Base-by-base conservation (phyloP, 2,797 vertebrate species). In the Coregonus ussuriensis region DNA sequence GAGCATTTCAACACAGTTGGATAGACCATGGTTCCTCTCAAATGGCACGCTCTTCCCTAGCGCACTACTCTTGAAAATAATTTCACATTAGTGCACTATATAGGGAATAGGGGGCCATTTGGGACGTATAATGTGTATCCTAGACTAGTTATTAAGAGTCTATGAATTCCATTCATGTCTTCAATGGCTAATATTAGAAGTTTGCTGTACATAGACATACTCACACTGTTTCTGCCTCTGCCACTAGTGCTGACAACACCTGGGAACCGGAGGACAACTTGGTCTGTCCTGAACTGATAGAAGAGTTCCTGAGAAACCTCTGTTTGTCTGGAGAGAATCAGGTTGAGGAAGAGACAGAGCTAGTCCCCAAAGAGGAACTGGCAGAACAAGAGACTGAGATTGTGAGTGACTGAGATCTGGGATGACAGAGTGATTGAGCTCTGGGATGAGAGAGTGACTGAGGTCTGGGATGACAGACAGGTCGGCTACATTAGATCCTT, bases 181-280 rank as follows among this genome's bases (percentile, higher is more conserved):
- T 29, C 4, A 7, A 7, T 15, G 21, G 51, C 13, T 16, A 72
- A 29, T 53, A 59, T 59, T 7, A 59, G 7, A 6, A 7, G 1
- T 7, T n/a, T 15, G 0, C 62, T 14, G 41, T 21, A 4, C 41
- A 41, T 6, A n/a, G 56, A n/a, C 18, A 6, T n/a, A 21, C 56
- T 47, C 47, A 54, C 52, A 14, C 9, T 21, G 9, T 37, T 18
- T 63, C 21, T 65, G n/a, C 37, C 53, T 74, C 13, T 71, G 9
- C 56, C 69, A 59, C 41, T 90, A 99, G 98, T 94, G 96, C 97
- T 84, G 97, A 99, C 84, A 99, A 99, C 91, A 99, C 98, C 25
- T 99, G 98, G 98, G 98, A 99, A 82, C 98, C 98, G 16, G 96
- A 99, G 92, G 98, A 99, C 92, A 99, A 99, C 82, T 93, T 99